Conservation (phyloP, 2,113 vertebrate genomes). For the Centropristis striata region DNA sequence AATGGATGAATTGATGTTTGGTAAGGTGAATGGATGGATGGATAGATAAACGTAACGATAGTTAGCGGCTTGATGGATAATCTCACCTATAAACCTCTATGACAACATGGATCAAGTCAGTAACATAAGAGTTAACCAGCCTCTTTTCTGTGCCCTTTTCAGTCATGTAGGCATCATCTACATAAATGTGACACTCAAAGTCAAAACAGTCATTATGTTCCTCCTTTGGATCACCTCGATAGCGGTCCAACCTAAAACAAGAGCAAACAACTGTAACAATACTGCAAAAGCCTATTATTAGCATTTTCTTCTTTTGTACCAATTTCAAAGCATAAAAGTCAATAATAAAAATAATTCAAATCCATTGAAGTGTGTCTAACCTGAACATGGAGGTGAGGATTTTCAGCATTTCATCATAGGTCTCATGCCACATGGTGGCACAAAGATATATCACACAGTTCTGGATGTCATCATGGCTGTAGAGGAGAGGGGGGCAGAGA, state of each 20-base stretch:
- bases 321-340: too few species aligned
- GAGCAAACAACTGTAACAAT: conserved; percentile 6
- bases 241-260: conserved; percentile 84
- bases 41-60: background rate
- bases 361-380: conserved; percentile 72
- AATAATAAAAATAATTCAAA: too few species aligned
- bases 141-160: conserved; percentile 68
- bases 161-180: conserved; percentile 83
- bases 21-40: background rate
- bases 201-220: conserved; percentile 84
- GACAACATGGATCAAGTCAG: conserved; percentile 80
- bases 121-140: conserved; percentile 83
- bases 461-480: conserved; percentile 75
- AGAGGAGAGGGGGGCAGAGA: conserved; percentile 23
- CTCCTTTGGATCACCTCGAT: conserved; percentile 84
- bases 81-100: conserved; percentile 86
- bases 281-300: background rate
- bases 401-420: conserved; percentile 88
- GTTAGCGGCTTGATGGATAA: background rate
- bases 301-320: background rate
- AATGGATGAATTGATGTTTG: background rate
- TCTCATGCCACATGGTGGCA: conserved; percentile 90
- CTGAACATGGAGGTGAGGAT: conserved; percentile 89
- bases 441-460: conserved; percentile 86
- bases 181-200: conserved; percentile 86